These are phyloP conservation scores for Callinectes sapidus DNA, from an alignment of 2,888 invertebrate species.

Conservation along the genomic window DNA sequence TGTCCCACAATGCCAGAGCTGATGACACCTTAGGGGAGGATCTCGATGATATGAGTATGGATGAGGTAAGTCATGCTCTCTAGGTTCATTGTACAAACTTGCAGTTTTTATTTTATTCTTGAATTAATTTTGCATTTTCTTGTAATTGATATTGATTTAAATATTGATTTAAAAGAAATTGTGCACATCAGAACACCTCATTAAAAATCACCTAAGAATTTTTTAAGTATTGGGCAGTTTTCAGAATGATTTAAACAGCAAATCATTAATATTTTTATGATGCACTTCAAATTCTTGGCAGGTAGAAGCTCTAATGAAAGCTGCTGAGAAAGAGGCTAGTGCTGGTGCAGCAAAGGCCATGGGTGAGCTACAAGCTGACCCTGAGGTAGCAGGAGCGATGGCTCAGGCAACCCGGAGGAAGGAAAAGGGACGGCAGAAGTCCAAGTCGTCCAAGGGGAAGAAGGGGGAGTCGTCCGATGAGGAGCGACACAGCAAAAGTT, in stretches of 20 bases:
- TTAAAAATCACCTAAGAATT: background rate
- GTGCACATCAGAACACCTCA: background rate
- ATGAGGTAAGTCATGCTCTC: conserved; percentile 45
- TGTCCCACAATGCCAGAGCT: conserved; percentile 37
- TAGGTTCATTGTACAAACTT: background rate
- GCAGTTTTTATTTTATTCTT: background rate
- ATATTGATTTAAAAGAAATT: background rate
- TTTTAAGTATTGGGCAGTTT: background rate
- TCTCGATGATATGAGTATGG: conserved; percentile 60
- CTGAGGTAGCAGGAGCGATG: conserved; percentile 54
- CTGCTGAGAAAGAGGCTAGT: conserved; percentile 47
- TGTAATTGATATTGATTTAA: background rate
- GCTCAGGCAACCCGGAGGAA: conserved; percentile 59
- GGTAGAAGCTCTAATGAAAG: conserved; percentile 63
- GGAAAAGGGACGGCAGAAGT: conserved; percentile 44
- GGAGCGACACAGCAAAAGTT: conserved; percentile 58
- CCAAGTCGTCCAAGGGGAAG: conserved; percentile 5
- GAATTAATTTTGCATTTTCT: background rate
- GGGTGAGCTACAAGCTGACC: conserved; percentile 53
- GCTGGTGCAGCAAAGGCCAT: conserved; percentile 55
- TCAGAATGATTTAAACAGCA: background rate
- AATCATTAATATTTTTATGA: background rate
- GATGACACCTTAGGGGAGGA: conserved; percentile 56
- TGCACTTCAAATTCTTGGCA: background rate
- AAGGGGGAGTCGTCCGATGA: conserved; percentile 54